phyloP scores from a whole-genome alignment of 1,140 invertebrate species.

The Antheraea mylitta region DNA sequence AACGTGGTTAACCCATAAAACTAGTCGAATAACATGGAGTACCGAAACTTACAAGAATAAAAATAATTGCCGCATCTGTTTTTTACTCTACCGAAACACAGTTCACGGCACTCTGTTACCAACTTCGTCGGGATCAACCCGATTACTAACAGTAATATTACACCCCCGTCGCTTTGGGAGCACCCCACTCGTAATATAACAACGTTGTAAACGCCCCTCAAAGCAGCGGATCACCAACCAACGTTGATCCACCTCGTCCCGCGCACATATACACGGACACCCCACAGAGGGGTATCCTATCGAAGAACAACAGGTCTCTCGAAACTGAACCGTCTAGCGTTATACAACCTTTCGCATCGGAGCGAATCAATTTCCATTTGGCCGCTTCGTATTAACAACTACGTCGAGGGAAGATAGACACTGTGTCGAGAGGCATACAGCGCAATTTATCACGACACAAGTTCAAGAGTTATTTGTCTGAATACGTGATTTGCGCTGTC shows the following conservation, averaged over 20 bases:
- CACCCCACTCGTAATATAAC: constrained; percentile 36
- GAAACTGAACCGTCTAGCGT: constrained; percentile 24
- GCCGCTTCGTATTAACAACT: constrained; percentile 31
- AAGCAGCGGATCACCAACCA: constrained; percentile 26
- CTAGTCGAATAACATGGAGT: too few species aligned
- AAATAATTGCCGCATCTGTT: constrained; percentile 19
- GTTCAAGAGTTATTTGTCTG: constrained; percentile 48
- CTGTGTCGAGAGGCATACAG: constrained; percentile 34
- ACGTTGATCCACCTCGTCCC: constrained; percentile 31
- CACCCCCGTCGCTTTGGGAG: constrained; percentile 53
- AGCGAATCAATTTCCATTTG: constrained; percentile 64
- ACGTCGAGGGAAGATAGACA: constrained; percentile 32
- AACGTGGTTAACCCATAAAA: too few species aligned
- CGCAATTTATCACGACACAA: constrained; percentile 34
- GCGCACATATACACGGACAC: constrained; percentile 17
- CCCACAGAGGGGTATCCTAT: constrained; percentile 26
- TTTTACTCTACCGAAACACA: constrained; percentile 7
- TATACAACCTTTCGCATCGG: constrained; percentile 54
- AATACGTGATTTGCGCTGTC: constrained; percentile 63
- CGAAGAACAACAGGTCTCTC: constrained; percentile 29
- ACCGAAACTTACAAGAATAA: constrained; percentile 1
- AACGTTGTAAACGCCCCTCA: constrained; percentile 33
- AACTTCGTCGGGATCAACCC: constrained; percentile 66
- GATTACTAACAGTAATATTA: constrained; percentile 64
- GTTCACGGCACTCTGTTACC: constrained; percentile 45